phyloP scores from a whole-genome alignment of 2,888 invertebrate species.

The Leucoptera coffeella region DNA sequence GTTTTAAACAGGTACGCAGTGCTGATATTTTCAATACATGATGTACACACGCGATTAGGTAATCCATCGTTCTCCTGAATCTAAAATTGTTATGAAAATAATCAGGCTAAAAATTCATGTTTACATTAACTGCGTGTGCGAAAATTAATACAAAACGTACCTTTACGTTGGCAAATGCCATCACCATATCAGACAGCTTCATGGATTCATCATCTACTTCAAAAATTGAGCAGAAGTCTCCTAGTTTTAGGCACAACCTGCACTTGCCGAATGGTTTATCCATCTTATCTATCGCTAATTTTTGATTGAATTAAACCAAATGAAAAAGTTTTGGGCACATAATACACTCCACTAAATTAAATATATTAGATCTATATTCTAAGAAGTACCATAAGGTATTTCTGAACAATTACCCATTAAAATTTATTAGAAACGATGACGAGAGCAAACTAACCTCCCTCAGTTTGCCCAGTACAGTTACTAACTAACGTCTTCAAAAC shows the following conservation, averaged over 20 bases:
- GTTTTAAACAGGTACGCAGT: constrained; percentile 40
- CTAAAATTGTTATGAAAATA: constrained; percentile 12
- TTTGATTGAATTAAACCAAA: too few species aligned
- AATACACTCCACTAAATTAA: too few species aligned
- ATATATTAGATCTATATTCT: too few species aligned
- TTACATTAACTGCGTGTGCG: too few species aligned
- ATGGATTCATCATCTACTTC: constrained; percentile 30
- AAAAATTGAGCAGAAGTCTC: constrained; percentile 43
- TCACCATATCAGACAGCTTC: constrained; percentile 41
- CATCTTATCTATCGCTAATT: constrained; percentile 13
- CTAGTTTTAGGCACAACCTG: constrained; percentile 37
- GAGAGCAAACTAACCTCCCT: too few species aligned
- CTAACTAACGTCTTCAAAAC: too few species aligned
- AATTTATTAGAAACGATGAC: too few species aligned
- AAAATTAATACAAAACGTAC: too few species aligned
- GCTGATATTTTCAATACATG: constrained; percentile 40
- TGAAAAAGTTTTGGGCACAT: too few species aligned
- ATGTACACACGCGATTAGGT: constrained; percentile 34
- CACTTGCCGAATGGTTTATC: constrained; percentile 33
- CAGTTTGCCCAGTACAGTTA: too few species aligned
- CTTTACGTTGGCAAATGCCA: constrained; percentile 34
- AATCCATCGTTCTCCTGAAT: constrained; percentile 39
- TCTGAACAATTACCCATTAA: too few species aligned
- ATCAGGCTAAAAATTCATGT: background rate
- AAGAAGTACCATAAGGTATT: too few species aligned